Evolutionary conservation across 2,888 invertebrate species (phyloP), one percentile per base, ranked within the genome.

Genomic region (Sesia bembeciformis): DNA sequence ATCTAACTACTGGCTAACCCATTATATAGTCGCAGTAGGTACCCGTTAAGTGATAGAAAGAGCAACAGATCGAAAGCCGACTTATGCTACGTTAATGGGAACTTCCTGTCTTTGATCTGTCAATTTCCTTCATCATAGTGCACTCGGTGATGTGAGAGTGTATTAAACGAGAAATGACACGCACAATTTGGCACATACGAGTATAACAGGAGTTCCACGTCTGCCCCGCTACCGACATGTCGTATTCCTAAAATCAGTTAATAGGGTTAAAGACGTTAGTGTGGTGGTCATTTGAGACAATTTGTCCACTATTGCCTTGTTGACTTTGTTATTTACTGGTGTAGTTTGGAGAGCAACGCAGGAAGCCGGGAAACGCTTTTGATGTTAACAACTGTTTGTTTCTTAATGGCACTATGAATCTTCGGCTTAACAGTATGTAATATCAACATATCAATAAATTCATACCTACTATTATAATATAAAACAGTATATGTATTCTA

Each of bases 81-180:
- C 72, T 74, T 68, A 72, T 70, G 69, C 73, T 67, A 68, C 71
- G 76, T 71, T 86, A 85, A 86, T 86, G 78, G 75, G 74, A 70
- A 81, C 85, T 80, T 87, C 87, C 87, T 80, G 83, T 60, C 81
- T 82, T 81, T 84, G 78, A 76, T 83, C 76, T 74, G 74, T 78
- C 82, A 84, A 86, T 86, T 84, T 82, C 75, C 77, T 81, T 72
- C 69, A 70, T 73, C 69, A 70, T 73, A 76, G 67, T 84, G 83
- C 81, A 83, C 70, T 80, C 68, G 66, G 67, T 68, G 68, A 66
- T 68, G 70, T 67, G 65, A 64, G 68, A 68, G 69, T 70, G 70
- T 70, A 73, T 50, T 72, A 67, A 81, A 79, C 65, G 65, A 81
- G 76, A 62, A 55, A 65, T 68, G 73, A 62, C 78, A 80, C 81